A percentile compares a stretch with the other conserved stretches of the same genome.
These are phyloP conservation scores for Melierax canorus DNA, from an alignment of 2,113 vertebrate genomes.

Conservation along the genomic window DNA sequence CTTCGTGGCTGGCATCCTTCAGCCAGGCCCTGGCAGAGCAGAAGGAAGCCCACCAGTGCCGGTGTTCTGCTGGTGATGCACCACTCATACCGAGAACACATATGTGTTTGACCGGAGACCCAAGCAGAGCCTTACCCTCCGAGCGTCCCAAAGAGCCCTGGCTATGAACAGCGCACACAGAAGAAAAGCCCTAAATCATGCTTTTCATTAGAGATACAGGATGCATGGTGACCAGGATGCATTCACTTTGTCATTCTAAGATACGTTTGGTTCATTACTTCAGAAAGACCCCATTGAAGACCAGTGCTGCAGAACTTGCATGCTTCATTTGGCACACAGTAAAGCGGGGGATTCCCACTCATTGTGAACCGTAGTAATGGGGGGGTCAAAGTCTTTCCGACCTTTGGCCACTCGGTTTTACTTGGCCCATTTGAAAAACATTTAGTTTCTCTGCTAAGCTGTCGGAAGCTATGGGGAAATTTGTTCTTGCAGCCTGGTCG, in stretches of 20 bases:
- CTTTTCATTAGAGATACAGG: neutral
- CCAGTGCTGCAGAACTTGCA: neutral
- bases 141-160: neutral
- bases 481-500: neutral
- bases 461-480: neutral
- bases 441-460: neutral
- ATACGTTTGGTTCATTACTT: neutral
- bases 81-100: rapidly evolving
- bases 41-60: neutral
- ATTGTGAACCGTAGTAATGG: neutral
- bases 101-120: rapidly evolving
- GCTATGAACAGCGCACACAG: neutral
- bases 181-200: neutral
- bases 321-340: neutral
- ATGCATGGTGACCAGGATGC: neutral
- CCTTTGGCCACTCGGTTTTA: neutral
- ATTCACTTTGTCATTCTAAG: neutral
- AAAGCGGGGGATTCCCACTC: neutral
- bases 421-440: neutral
- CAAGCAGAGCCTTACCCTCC: neutral
- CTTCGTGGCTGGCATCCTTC: neutral
- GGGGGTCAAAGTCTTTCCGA: neutral
- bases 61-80: neutral
- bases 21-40: neutral
- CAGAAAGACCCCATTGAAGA: neutral